Evolutionary conservation across 2,797 vertebrate species (phyloP).

Genomic region (Phrynocephalus vlangalii): DNA sequence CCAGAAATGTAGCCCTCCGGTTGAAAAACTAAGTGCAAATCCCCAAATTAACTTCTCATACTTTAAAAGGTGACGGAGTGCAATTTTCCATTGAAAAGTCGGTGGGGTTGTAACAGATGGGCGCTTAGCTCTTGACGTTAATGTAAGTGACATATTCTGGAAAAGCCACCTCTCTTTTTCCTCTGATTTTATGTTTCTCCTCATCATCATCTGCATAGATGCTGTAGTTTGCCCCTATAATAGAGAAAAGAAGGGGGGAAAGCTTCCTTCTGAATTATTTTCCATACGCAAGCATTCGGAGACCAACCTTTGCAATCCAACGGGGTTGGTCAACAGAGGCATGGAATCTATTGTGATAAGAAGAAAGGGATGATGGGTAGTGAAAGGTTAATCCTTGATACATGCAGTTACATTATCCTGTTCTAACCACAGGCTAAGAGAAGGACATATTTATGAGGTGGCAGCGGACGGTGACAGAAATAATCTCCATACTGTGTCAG

Average conservation of each 20-base stretch:
- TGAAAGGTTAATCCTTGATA: constrained; percentile 65
- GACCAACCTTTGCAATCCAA: constrained; percentile 68
- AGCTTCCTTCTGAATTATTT: constrained; percentile 69
- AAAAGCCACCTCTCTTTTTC: constrained; percentile 78
- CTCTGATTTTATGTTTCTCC: constrained; percentile 76
- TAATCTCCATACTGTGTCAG: not conserved
- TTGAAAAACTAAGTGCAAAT: constrained; percentile 83
- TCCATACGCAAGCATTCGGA: constrained; percentile 69
- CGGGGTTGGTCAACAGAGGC: constrained; percentile 52
- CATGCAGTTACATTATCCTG: constrained; percentile 47
- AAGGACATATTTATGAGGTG: constrained; percentile 35
- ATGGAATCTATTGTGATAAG: constrained; percentile 54
- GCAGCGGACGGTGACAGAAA: constrained; percentile 37
- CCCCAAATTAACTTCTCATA: constrained; percentile 95
- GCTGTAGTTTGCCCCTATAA: constrained; percentile 68
- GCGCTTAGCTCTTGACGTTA: constrained; percentile 91
- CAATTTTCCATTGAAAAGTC: constrained; percentile 96
- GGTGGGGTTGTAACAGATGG: constrained; percentile 90
- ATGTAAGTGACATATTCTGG: constrained; percentile 89
- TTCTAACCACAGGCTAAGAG: constrained; percentile 51
- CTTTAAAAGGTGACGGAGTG: constrained; percentile 93
- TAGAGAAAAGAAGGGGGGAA: constrained; percentile 70
- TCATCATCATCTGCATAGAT: constrained; percentile 81
- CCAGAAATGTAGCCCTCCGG: constrained; percentile 84
- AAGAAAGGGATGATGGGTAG: constrained; percentile 56